These are phyloP conservation scores for Nymphalis urticae DNA, from an alignment of 2,888 invertebrate genomes.

Conservation along the genomic window DNA sequence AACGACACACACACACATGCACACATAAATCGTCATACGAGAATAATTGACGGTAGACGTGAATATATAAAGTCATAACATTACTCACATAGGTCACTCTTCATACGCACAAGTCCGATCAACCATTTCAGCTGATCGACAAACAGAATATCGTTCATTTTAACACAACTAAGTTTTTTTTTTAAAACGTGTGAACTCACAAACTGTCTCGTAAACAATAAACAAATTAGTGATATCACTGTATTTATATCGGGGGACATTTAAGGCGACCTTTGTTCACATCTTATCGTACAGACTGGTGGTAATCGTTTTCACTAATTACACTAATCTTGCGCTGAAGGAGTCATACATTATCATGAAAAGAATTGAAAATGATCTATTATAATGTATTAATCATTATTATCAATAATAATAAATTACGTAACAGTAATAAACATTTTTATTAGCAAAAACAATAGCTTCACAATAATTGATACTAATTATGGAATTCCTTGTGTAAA, in stretches of 20 bases:
- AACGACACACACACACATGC: neutral
- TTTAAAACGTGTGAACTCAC: conserved; percentile 15
- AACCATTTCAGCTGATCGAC: conserved; percentile 25
- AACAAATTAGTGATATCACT: conserved; percentile 8
- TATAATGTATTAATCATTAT: neutral
- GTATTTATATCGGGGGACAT: conserved; percentile 18
- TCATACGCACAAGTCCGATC: conserved; percentile 26
- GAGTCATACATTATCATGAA: neutral
- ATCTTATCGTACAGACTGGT: conserved; percentile 12
- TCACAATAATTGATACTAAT: neutral
- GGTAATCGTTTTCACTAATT: conserved; percentile 8
- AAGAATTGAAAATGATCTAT: neutral
- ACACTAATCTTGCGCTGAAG: neutral
- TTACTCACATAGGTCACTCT: conserved; percentile 24
- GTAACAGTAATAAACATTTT: neutral
- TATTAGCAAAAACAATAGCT: neutral
- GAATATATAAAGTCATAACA: neutral
- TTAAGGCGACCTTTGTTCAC: conserved; percentile 25
- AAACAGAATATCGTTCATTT: conserved; percentile 22
- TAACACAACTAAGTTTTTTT: conserved; percentile 8
- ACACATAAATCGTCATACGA: no score
- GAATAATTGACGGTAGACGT: neutral
- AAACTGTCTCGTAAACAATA: conserved; percentile 21
- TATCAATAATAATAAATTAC: neutral
- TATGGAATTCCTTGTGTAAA: neutral